phyloP scores from a whole-genome alignment of 1,140 invertebrate species.

The Gryllus bimaculatus region DNA sequence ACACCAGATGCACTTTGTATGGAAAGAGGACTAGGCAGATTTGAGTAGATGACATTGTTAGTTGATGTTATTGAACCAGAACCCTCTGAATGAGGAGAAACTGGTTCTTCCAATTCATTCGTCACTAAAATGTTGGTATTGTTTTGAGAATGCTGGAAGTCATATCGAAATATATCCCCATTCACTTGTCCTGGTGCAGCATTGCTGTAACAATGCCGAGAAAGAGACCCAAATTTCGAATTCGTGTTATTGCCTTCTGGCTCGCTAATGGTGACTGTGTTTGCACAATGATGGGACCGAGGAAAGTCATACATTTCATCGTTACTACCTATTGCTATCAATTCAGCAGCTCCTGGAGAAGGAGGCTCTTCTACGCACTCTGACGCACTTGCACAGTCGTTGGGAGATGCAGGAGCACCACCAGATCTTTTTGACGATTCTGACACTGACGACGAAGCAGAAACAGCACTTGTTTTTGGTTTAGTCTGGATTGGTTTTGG shows the following conservation, averaged over 20 bases:
- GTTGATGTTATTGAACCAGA: slow-evolving; percentile 26
- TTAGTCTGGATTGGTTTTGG: slow-evolving; percentile 17
- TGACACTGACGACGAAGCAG: neutral
- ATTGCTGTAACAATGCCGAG: slow-evolving; percentile 61
- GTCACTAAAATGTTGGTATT: slow-evolving; percentile 21
- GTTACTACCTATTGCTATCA: neutral
- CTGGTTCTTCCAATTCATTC: slow-evolving; percentile 34
- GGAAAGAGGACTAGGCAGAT: slow-evolving; percentile 44
- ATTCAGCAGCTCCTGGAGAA: neutral
- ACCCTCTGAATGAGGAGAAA: slow-evolving; percentile 44
- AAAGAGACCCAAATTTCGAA: slow-evolving; percentile 28
- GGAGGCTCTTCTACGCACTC: neutral
- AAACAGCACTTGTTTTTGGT: slow-evolving; percentile 8
- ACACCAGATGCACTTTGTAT: slow-evolving; percentile 32
- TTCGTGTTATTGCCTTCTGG: slow-evolving; percentile 22
- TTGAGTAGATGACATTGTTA: slow-evolving; percentile 44
- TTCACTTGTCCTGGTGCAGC: slow-evolving; percentile 48
- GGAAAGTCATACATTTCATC: slow-evolving; percentile 68
- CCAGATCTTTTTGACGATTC: neutral
- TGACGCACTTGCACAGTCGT: slow-evolving; percentile 10
- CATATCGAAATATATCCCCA: slow-evolving; percentile 47
- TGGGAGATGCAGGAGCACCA: neutral
- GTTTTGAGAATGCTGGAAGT: slow-evolving; percentile 37
- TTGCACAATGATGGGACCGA: slow-evolving; percentile 45
- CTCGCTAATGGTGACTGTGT: slow-evolving; percentile 31